Percentiles rank a stretch among this genome's conserved stretches.
These are phyloP conservation scores for Babyrousa celebensis DNA, from an alignment of 2,797 vertebrate genomes.

Conservation along the genomic window DNA sequence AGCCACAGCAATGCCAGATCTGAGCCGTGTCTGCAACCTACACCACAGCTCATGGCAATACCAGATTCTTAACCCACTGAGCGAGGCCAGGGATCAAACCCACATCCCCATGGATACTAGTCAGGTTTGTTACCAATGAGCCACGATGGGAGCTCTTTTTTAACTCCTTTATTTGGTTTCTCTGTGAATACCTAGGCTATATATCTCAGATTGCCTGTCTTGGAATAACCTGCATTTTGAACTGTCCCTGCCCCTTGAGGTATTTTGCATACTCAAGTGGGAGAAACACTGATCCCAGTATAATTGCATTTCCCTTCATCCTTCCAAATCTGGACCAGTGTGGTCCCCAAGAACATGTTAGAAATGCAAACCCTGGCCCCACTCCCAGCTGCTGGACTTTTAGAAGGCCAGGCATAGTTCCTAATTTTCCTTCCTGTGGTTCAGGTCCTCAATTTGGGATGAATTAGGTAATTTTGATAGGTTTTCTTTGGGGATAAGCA, in stretches of 20 bases:
- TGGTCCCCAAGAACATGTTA: background rate
- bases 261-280: background rate
- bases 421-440: background rate
- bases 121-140: too few species aligned
- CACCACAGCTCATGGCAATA: too few species aligned
- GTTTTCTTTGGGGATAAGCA: background rate
- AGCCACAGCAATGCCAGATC: too few species aligned
- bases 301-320: background rate
- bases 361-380: background rate
- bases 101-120: too few species aligned
- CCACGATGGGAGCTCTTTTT: background rate
- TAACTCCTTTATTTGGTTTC: background rate
- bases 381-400: background rate
- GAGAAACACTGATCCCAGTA: conserved; percentile 16
- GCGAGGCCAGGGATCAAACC: too few species aligned
- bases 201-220: background rate
- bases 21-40: too few species aligned
- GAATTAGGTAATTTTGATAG: background rate
- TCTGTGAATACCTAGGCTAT: background rate
- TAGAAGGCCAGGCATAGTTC: background rate
- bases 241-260: background rate
- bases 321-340: conserved; percentile 5
- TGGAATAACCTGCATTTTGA: conserved; percentile 11
- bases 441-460: background rate
- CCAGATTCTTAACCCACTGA: too few species aligned